Evolutionary conservation across 2,888 invertebrate species (phyloP), one percentile per base, ranked within the genome.

Genomic region (Lasioglossum zephyrum): DNA sequence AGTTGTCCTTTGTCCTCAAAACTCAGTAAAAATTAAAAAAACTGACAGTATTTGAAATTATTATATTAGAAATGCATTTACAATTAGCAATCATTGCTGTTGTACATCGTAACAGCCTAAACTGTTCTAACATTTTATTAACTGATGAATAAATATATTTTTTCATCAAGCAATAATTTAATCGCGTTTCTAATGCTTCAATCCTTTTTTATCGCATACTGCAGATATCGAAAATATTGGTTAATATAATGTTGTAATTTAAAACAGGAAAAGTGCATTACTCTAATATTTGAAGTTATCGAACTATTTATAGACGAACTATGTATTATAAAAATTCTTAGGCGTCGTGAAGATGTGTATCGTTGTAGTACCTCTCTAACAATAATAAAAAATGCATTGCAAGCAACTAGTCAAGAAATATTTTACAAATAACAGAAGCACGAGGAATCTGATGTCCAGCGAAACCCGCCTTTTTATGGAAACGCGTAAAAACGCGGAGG

Each of bases 381-480:
- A 66, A 36, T 39, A 66, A 8, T 3, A 0, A 31, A 31, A 36
- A 18, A 31, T 66, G 3, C 16, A 36, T 36, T 66, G 22, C 4
- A 22, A 11, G 22, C n/a, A 70, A n/a, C 36, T 2, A 4, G 13
- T 2, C 2, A 4, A 3, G 36, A 26, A 36, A 77, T 57, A 60
- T 47, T 22, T 26, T 6, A n/a, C n/a, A n/a, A 63, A 2, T 26
- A 16, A 39, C 36, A 9, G 31, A 8, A 41, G 5, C 4, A 22
- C 11, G 53, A 16, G 66, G 39, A 66, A 66, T 73, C 53, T 36
- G 63, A 49, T 36, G 70, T 90, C 91, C 91, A 88, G 88, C 63
- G 87, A 85, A 88, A 87, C 88, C 89, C 91, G 92, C 90, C 90
- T 93, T 94, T 94, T 93, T 93, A 91, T 85, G 88, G 92, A 92